Evolutionary conservation across 1,140 invertebrate genomes (phyloP).

Genomic region (Oncopeltus fasciatus): DNA sequence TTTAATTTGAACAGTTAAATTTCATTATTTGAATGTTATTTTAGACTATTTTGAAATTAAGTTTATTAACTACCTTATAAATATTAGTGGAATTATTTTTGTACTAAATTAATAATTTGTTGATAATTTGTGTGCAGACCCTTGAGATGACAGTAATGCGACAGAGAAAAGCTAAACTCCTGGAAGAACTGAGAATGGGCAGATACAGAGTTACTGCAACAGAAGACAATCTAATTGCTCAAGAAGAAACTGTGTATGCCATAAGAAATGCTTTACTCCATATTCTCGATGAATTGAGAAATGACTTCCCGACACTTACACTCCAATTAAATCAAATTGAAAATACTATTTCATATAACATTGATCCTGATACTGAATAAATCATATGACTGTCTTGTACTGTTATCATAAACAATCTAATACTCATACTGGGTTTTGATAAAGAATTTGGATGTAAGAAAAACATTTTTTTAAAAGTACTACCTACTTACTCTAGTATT

Average conservation of each 20-base stretch:
- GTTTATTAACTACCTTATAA: too few relatives aligned
- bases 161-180: conserved; percentile 40
- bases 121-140: conserved; percentile 35
- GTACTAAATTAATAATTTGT: too few relatives aligned
- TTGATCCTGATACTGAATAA: neutral
- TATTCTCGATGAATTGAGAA: conserved; percentile 36
- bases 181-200: conserved; percentile 35
- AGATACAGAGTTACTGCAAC: conserved; percentile 35
- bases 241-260: conserved; percentile 34
- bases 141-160: conserved; percentile 42
- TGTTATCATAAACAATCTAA: too few relatives aligned
- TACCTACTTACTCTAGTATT: too few relatives aligned
- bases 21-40: too few relatives aligned
- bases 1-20: too few relatives aligned
- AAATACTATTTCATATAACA: conserved; percentile 22
- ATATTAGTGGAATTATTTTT: too few relatives aligned
- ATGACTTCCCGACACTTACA: conserved; percentile 37
- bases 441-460: too few relatives aligned
- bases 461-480: too few relatives aligned
- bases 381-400: too few relatives aligned
- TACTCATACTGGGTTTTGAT: too few relatives aligned
- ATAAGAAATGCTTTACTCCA: conserved; percentile 35
- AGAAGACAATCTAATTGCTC: conserved; percentile 31
- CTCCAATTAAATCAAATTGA: conserved; percentile 18
- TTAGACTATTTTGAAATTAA: too few relatives aligned